phyloP scores from a whole-genome alignment of 2,888 invertebrate genomes.

The Dendrolimus houi region DNA sequence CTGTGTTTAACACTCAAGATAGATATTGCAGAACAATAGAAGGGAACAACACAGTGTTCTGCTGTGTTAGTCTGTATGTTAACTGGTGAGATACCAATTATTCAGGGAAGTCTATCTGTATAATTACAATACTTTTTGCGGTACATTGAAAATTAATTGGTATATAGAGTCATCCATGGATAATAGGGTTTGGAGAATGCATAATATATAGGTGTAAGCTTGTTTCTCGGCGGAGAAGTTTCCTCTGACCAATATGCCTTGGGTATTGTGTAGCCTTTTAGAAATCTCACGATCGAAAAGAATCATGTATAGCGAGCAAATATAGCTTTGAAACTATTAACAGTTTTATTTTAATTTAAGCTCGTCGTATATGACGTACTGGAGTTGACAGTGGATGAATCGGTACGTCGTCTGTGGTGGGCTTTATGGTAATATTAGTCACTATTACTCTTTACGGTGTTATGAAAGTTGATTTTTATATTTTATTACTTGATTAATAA shows the following conservation, averaged over 20 bases:
- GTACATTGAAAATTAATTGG: too few species aligned
- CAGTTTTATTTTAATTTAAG: constrained; percentile 52
- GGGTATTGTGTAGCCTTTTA: constrained; percentile 73
- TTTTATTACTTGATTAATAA: constrained; percentile 53
- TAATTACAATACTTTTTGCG: too few species aligned
- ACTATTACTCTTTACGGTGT: constrained; percentile 56
- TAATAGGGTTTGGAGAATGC: not conserved
- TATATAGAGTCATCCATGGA: not conserved
- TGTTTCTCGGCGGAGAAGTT: constrained; percentile 64
- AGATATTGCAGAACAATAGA: too few species aligned
- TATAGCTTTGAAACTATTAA: constrained; percentile 61
- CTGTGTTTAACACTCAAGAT: too few species aligned
- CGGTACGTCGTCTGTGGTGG: not conserved
- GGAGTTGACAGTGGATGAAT: not conserved
- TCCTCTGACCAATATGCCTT: constrained; percentile 76
- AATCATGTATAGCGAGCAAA: constrained; percentile 70
- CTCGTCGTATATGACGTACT: constrained; percentile 31
- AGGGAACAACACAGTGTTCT: too few species aligned
- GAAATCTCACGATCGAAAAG: constrained; percentile 59
- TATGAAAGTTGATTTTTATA: constrained; percentile 59
- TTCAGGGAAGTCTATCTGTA: too few species aligned
- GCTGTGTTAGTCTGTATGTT: too few species aligned
- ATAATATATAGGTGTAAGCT: constrained; percentile 56
- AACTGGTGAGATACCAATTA: too few species aligned
- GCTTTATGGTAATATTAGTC: constrained; percentile 45